phyloP scores from a whole-genome alignment of 2,797 vertebrate genomes.

The Pangasius djambal region DNA sequence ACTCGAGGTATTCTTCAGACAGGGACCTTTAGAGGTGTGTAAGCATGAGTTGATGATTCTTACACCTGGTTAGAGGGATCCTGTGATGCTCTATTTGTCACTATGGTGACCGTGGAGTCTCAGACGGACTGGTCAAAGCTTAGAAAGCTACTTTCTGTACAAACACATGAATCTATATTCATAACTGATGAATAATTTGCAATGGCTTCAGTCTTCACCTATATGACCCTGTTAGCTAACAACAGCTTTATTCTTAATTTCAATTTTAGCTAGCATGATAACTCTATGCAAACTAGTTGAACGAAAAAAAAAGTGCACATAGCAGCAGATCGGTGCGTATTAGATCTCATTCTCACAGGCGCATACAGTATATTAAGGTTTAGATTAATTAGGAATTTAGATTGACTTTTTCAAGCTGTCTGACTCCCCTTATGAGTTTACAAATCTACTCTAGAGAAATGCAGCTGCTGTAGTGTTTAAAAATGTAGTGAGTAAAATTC shows the following conservation, averaged over 20 bases:
- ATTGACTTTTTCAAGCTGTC: background rate
- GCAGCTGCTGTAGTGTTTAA: background rate
- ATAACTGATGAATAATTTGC: background rate
- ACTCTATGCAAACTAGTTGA: background rate
- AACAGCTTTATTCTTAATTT: background rate
- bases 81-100: background rate
- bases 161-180: background rate
- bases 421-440: background rate
- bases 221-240: background rate
- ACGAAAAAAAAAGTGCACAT: background rate
- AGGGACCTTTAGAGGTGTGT: slow-evolving; percentile 26
- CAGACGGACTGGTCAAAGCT: background rate
- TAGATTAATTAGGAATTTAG: background rate
- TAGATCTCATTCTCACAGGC: background rate
- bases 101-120: background rate
- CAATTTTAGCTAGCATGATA: background rate
- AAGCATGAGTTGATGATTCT: slow-evolving; percentile 6
- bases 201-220: too few species aligned
- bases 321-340: background rate
- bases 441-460: background rate
- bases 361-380: background rate
- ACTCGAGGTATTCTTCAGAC: slow-evolving; percentile 10
- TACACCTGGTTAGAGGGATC: background rate
- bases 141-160: background rate
- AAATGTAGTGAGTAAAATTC: background rate